These are phyloP conservation scores for Puma concolor DNA, from an alignment of 2,113 vertebrate species.

Conservation along the genomic window DNA sequence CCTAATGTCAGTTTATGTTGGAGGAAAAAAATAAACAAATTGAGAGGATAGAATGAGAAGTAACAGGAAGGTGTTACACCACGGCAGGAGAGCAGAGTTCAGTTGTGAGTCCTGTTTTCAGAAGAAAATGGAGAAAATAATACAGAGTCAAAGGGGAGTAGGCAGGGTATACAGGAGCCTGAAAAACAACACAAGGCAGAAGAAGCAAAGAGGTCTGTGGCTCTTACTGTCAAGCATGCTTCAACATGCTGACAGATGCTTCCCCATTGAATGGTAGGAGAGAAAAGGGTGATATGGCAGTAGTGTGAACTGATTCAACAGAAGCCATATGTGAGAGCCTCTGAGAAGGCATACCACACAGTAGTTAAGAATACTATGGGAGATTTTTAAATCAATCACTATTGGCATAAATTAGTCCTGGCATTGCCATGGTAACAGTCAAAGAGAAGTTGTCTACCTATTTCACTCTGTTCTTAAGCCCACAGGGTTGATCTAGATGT, in stretches of 20 bases:
- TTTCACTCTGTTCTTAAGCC: constrained; percentile 1
- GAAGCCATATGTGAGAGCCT: neutral
- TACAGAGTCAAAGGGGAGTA: neutral
- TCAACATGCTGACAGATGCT: neutral
- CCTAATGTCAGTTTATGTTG: constrained; percentile 7
- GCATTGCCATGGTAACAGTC: neutral
- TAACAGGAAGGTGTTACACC: neutral
- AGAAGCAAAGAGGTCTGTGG: neutral
- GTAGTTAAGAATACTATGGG: neutral
- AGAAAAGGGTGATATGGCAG: neutral
- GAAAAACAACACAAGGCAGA: neutral
- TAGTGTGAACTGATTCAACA: neutral
- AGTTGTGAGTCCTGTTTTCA: neutral
- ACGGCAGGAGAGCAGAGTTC: neutral
- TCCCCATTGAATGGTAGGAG: neutral
- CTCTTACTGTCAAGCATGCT: neutral
- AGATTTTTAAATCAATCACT: neutral
- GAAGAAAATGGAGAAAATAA: neutral
- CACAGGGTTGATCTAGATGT: neutral
- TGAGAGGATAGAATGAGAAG: neutral
- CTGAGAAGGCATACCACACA: neutral
- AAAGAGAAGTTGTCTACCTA: neutral
- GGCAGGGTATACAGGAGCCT: neutral
- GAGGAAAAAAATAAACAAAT: neutral
- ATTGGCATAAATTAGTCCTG: neutral